Evolutionary conservation across 2,888 invertebrate species (phyloP), one percentile per base, ranked within the genome.

Genomic region (Drosophila differens): DNA sequence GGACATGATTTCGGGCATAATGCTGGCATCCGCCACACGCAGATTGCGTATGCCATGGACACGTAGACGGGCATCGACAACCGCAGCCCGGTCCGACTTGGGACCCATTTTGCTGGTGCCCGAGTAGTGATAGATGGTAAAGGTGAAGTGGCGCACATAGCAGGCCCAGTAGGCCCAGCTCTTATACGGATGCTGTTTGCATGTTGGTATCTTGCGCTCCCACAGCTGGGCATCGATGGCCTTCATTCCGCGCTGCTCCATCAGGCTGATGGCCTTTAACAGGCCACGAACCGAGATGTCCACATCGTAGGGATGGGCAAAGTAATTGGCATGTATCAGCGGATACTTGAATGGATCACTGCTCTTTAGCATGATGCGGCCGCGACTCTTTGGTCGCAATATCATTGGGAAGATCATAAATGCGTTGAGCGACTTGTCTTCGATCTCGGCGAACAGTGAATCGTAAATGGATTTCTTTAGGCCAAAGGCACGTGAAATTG

Each of bases 71-170:
- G 95, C 95, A 90, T 96, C 95, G 0, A 96, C 96, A 0, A 96
- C 95, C 0, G 96, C 95, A 0, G 93, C 92, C 0, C 94, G 94
- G 91, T 96, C 96, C 1, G 90, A 92, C 32, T 85, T 88, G 0
- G 95, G 95, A 0, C 96, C 96, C 96, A 96, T 96, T 81, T 95
- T 95, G 74, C 95, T 94, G 0, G 96, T 96, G 0, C 95, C 95
- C 32, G 93, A 93, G 41, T 96, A 95, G 82, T 96, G 96, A 79
- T 96, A 95, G 83, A 95, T 94, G 66, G 95, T 95, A 19, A 94
- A 94, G 0, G 95, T 95, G 51, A 95, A 92, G 72, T 95, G 95
- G 22, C 95, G 94, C 10, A 95, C 93, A 30, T 95, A 95, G 90
- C 96, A 96, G 62, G 95, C 94, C 95, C 95, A 96, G 85, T 96